Conservation (phyloP, 2,888 invertebrate genomes). For the Lasioglossum pauxillum region DNA sequence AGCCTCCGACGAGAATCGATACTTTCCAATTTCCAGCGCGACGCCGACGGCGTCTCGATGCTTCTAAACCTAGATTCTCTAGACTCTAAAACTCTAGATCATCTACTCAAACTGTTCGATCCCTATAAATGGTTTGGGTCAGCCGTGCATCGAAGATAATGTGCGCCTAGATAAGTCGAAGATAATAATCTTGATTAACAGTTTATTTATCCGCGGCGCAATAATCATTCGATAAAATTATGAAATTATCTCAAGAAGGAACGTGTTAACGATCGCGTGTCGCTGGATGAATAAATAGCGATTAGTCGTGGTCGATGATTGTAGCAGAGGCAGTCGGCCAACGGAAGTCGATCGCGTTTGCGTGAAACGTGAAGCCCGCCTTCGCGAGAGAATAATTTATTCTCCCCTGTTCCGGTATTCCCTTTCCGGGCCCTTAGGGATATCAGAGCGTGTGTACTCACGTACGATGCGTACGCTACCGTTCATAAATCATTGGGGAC, state of each 20-base stretch:
- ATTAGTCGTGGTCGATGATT: background rate
- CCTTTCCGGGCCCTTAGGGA: slow-evolving; percentile 13
- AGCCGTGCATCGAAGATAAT: too few species aligned
- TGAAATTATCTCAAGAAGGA: background rate
- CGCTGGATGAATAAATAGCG: background rate
- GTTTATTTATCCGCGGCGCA: too few species aligned
- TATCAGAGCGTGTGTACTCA: background rate
- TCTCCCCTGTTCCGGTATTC: background rate
- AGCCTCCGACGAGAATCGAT: background rate
- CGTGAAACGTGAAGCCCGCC: background rate
- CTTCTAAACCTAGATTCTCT: too few species aligned
- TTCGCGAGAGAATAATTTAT: slow-evolving; percentile 2
- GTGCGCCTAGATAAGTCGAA: too few species aligned
- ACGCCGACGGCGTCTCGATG: background rate
- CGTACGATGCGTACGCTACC: background rate
- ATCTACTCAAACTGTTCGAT: background rate
- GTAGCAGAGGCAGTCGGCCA: background rate
- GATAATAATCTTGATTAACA: too few species aligned
- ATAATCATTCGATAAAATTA: background rate
- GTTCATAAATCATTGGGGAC: slow-evolving; percentile 6
- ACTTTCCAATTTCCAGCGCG: background rate
- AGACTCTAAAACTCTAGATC: background rate
- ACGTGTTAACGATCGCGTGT: background rate
- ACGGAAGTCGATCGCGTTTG: background rate
- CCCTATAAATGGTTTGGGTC: too few species aligned